These are phyloP conservation scores for Circaetus cinerascens DNA, from an alignment of 2,113 vertebrate genomes.

Conservation along the genomic window DNA sequence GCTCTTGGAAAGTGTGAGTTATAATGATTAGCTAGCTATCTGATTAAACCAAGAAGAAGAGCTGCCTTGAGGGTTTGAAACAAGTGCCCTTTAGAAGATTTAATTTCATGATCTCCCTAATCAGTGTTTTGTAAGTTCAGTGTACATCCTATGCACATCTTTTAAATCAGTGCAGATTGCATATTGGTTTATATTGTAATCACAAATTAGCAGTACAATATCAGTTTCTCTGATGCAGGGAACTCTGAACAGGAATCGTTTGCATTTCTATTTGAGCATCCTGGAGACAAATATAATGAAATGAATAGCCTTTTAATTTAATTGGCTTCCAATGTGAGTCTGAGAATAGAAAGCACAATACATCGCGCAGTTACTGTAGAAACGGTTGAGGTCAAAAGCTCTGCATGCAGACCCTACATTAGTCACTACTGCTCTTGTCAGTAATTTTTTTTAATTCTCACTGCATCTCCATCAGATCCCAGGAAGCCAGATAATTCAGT, in stretches of 20 bases:
- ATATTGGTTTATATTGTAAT: background rate
- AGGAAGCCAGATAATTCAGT: constrained; percentile 13
- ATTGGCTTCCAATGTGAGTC: constrained; percentile 70
- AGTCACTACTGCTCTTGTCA: background rate
- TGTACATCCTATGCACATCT: background rate
- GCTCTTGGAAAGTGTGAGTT: background rate
- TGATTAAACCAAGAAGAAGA: constrained; percentile 38
- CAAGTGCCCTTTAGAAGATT: background rate
- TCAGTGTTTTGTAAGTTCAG: background rate
- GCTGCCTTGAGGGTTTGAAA: background rate
- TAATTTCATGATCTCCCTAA: constrained; percentile 26
- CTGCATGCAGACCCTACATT: background rate
- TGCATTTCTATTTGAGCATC: constrained; percentile 65
- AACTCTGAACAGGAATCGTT: constrained; percentile 61
- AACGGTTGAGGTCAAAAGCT: constrained; percentile 56
- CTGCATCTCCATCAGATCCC: constrained; percentile 27
- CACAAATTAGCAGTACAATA: constrained; percentile 37
- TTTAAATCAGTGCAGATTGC: constrained; percentile 21
- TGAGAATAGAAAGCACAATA: constrained; percentile 65
- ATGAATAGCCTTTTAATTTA: constrained; percentile 78
- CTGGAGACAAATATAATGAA: constrained; percentile 69
- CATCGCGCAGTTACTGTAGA: constrained; percentile 55
- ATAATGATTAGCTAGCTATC: background rate
- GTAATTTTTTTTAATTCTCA: constrained; percentile 41
- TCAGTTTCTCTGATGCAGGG: constrained; percentile 42